phyloP scores from a whole-genome alignment of 2,797 vertebrate genomes.

The Adrianichthys oophorus region DNA sequence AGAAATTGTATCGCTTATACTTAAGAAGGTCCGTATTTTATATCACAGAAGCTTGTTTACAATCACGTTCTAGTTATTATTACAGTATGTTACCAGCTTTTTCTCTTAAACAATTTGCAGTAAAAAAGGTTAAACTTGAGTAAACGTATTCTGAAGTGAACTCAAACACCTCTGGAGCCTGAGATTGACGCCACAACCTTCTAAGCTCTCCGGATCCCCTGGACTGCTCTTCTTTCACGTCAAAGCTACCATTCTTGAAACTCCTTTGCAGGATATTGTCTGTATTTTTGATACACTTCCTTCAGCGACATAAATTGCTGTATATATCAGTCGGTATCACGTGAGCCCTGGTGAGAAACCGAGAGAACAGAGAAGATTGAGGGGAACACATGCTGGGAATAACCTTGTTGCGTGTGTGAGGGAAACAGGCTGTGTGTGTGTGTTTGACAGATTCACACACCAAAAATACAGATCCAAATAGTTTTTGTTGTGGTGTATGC shows the following conservation, averaged over 20 bases:
- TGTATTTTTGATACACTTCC: constrained; percentile 60
- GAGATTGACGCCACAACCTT: constrained; percentile 34
- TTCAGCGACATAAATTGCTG: constrained; percentile 63
- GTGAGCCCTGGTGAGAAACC: constrained; percentile 53
- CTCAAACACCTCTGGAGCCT: constrained; percentile 31
- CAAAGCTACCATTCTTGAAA: constrained; percentile 39
- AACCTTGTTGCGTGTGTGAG: constrained; percentile 27
- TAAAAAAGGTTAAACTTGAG: neutral
- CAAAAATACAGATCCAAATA: neutral
- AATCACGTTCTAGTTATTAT: too few relatives aligned
- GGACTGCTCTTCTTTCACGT: constrained; percentile 16
- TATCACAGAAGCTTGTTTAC: too few relatives aligned
- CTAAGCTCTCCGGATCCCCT: constrained; percentile 12
- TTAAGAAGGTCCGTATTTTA: too few relatives aligned
- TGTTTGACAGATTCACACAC: constrained; percentile 18
- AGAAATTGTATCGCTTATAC: too few relatives aligned
- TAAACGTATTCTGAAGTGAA: constrained; percentile 28
- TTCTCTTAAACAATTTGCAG: neutral
- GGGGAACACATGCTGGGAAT: constrained; percentile 51
- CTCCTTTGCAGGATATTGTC: constrained; percentile 52
- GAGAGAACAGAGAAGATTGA: constrained; percentile 48
- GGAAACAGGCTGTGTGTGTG: constrained; percentile 12
- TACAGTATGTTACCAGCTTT: too few relatives aligned
- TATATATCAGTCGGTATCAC: constrained; percentile 58
- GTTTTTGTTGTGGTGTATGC: constrained; percentile 17